Evolutionary conservation across 2,797 vertebrate species (phyloP).

Genomic region (Trachurus trachurus): DNA sequence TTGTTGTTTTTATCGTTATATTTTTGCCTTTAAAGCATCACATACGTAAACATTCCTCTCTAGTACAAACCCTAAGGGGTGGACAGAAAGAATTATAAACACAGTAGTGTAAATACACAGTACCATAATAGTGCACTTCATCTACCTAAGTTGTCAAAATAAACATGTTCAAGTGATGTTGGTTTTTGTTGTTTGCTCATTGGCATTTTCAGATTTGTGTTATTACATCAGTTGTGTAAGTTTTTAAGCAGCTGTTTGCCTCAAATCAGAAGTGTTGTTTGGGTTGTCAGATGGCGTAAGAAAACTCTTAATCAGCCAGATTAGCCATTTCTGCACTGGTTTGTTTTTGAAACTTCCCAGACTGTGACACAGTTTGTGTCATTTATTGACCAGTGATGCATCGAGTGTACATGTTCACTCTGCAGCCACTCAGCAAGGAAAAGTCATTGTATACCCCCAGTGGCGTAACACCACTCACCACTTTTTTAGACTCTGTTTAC

Average conservation of each 20-base stretch:
- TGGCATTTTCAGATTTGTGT: conserved; percentile 4
- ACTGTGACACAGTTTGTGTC: neutral
- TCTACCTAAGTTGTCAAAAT: neutral
- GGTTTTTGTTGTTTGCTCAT: conserved; percentile 9
- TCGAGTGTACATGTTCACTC: neutral
- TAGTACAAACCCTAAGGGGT: neutral
- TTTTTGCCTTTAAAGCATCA: neutral
- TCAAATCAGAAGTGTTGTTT: neutral
- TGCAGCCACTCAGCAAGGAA: neutral
- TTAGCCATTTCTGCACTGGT: neutral
- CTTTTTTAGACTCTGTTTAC: neutral
- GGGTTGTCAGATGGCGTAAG: neutral
- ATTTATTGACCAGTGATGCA: neutral
- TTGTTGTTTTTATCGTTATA: neutral
- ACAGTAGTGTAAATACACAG: conserved; percentile 1
- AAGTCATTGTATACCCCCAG: neutral
- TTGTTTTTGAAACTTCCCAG: conserved; percentile 2
- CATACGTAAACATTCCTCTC: neutral
- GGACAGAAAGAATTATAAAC: conserved; percentile 22
- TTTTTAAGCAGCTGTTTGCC: conserved; percentile 5
- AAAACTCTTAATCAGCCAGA: neutral
- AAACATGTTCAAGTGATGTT: neutral
- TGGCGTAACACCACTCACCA: neutral
- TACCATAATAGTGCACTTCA: neutral
- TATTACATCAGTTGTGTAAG: conserved; percentile 2